Conservation (phyloP, 2,113 vertebrate genomes). For the Pomatostomus ruficeps region DNA sequence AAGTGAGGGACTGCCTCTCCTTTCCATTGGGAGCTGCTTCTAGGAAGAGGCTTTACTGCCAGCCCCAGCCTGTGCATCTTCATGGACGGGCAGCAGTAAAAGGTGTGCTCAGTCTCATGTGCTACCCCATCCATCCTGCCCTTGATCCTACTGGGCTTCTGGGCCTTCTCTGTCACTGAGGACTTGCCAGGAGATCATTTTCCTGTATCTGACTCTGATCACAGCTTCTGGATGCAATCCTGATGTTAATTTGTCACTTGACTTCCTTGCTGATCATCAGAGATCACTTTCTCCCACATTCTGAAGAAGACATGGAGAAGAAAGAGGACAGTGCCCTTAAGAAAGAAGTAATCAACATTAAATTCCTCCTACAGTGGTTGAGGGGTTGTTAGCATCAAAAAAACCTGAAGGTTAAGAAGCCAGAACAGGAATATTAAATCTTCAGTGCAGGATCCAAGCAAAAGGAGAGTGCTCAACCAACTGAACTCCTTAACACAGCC, state of each 20-base stretch:
- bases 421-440: neutral
- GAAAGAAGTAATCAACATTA: neutral
- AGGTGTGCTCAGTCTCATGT: fast-evolving
- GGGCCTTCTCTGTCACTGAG: neutral
- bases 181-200: neutral
- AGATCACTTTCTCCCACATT: neutral
- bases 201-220: neutral
- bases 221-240: neutral
- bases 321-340: neutral
- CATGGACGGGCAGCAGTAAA: neutral
- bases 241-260: neutral
- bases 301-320: neutral
- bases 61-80: neutral
- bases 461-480: neutral
- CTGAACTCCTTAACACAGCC: neutral
- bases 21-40: neutral
- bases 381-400: neutral
- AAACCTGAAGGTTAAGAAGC: neutral
- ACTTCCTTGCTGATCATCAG: neutral
- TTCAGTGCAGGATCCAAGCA: neutral
- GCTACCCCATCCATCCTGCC: neutral
- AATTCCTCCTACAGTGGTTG: neutral
- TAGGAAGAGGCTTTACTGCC: neutral
- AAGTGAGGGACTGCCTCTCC: neutral
- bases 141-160: neutral